These are phyloP conservation scores for Plumapathes pennacea DNA, from an alignment of 92 coral and sea anemone species.

Conservation along the genomic window DNA sequence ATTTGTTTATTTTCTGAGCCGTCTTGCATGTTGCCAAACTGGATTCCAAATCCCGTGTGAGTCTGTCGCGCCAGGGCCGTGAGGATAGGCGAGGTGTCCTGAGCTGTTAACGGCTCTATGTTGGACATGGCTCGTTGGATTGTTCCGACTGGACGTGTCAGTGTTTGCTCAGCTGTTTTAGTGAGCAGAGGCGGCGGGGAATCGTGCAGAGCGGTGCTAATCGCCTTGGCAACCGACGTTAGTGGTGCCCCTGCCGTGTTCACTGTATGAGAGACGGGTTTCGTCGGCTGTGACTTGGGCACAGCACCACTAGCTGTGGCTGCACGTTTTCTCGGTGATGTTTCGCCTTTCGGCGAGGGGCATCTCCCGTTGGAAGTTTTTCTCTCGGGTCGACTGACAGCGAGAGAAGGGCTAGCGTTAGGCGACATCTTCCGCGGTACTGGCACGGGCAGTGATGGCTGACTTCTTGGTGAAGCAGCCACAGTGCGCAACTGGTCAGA, in stretches of 20 bases:
- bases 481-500: conserved; percentile 10
- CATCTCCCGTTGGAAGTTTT: no score
- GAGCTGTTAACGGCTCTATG: conserved; percentile 29
- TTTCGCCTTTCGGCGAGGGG: no score
- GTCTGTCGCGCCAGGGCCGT: conserved; percentile 82
- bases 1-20: conserved; percentile 66
- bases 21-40: conserved; percentile 41
- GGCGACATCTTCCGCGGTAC: no score
- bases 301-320: no score
- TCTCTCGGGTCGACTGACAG: conserved; percentile 4
- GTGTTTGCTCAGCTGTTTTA: not conserved
- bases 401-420: conserved; percentile 1
- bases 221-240: conserved; percentile 58
- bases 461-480: conserved; percentile 20
- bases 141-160: conserved; percentile 38
- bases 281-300: no score
- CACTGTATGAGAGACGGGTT: not conserved
- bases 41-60: conserved; percentile 51
- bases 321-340: no score
- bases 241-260: conserved; percentile 15
- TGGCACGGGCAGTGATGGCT: conserved; percentile 53
- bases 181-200: not conserved
- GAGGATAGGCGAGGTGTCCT: conserved; percentile 70
- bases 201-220: conserved; percentile 29
- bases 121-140: conserved; percentile 70